These are phyloP conservation scores for Lycophotia porphyrea DNA, from an alignment of 2,888 invertebrate species.

Conservation along the genomic window DNA sequence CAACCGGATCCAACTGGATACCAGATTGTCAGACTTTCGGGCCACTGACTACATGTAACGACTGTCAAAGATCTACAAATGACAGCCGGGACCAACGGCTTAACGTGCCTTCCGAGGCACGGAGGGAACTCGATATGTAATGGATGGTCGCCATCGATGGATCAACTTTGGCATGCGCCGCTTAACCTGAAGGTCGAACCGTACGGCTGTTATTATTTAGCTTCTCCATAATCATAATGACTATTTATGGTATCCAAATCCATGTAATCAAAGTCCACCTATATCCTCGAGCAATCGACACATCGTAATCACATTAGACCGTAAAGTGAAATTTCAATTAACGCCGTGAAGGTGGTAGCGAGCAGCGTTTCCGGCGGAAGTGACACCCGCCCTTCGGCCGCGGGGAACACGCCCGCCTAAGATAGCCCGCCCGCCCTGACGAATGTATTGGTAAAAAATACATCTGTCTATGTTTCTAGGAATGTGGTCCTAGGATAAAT, in stretches of 20 bases:
- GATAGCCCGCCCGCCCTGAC: slow-evolving; percentile 63
- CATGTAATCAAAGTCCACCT: slow-evolving; percentile 1
- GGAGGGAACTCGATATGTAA: neutral
- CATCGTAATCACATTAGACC: slow-evolving; percentile 73
- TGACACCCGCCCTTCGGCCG: slow-evolving; percentile 78
- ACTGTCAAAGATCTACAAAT: neutral
- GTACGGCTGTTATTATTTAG: neutral
- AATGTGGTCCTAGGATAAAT: neutral
- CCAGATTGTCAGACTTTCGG: neutral
- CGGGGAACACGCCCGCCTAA: slow-evolving; percentile 74
- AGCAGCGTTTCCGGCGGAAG: slow-evolving; percentile 81
- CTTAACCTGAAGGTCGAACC: neutral
- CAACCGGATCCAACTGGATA: neutral
- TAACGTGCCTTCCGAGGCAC: neutral
- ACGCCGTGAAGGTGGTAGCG: slow-evolving; percentile 69
- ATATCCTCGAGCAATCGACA: slow-evolving; percentile 54
- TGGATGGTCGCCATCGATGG: neutral
- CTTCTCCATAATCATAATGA: neutral
- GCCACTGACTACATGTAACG: neutral
- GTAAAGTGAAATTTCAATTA: slow-evolving; percentile 77
- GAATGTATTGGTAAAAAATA: neutral
- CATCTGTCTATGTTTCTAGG: neutral
- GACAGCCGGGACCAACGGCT: neutral
- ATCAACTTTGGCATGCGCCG: neutral
- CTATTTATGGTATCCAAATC: neutral